These are phyloP conservation scores for Sprattus sprattus DNA, from an alignment of 2,113 vertebrate genomes.

Conservation along the genomic window DNA sequence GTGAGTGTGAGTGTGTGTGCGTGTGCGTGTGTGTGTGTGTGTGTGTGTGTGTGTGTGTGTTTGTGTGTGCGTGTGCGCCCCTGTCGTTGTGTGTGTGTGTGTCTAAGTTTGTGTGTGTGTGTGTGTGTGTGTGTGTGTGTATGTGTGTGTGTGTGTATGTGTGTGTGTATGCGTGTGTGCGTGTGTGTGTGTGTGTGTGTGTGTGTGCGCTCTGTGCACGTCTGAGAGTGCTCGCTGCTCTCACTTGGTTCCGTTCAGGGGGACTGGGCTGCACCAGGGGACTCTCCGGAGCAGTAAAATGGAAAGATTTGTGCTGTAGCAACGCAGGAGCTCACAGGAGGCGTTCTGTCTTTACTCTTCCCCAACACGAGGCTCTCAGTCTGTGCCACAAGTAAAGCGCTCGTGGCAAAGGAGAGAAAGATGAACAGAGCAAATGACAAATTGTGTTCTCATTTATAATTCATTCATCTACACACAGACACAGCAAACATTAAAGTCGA, in stretches of 20 bases:
- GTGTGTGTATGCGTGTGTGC: not conserved
- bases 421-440: not conserved
- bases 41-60: not conserved
- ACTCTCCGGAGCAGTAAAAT: slow-evolving; percentile 44
- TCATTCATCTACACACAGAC: not conserved
- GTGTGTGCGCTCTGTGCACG: not conserved
- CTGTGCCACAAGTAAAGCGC: not conserved
- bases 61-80: not conserved
- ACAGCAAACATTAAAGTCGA: not conserved
- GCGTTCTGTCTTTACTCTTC: not conserved
- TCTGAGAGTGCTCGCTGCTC: not conserved
- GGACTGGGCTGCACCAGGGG: slow-evolving; percentile 41
- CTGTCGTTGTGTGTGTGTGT: too few species aligned
- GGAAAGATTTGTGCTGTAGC: slow-evolving; percentile 30
- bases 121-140: not conserved
- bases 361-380: not conserved
- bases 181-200: not conserved
- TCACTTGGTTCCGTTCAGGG: slow-evolving; percentile 47
- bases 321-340: not conserved
- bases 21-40: not conserved
- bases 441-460: not conserved
- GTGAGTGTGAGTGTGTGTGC: not conserved
- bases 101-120: not conserved
- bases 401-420: not conserved
- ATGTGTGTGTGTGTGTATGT: not conserved